These are phyloP conservation scores for Planococcus citri DNA, from an alignment of 1,140 invertebrate species.

Conservation along the genomic window DNA sequence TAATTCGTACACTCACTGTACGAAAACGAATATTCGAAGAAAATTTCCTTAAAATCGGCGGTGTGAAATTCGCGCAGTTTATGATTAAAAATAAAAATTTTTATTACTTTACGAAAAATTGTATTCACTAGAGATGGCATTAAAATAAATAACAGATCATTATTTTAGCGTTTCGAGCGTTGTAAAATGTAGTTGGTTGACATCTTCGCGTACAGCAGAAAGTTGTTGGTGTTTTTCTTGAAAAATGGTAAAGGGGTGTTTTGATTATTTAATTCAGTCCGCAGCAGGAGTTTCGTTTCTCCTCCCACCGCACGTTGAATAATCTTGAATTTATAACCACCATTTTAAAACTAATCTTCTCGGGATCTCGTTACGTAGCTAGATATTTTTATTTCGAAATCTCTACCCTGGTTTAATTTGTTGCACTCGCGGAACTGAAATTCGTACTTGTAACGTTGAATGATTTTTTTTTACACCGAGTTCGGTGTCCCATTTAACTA, in stretches of 20 bases:
- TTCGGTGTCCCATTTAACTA: no score
- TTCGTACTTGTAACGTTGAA: no score
- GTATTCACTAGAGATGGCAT: not conserved
- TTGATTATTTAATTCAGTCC: not conserved
- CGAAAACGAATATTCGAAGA: no score
- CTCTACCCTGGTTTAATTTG: not conserved
- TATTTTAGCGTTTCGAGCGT: not conserved
- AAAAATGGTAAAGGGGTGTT: constrained; percentile 7
- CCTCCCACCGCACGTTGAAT: not conserved
- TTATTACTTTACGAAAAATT: not conserved
- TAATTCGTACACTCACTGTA: no score
- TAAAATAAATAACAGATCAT: not conserved
- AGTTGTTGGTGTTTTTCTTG: not conserved
- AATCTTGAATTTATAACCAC: not conserved
- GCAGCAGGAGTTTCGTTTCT: not conserved
- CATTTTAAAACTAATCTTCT: constrained; percentile 4
- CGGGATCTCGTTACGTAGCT: not conserved
- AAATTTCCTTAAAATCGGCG: not conserved
- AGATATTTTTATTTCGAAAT: not conserved
- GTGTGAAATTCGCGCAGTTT: not conserved
- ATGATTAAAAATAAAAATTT: not conserved
- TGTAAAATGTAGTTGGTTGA: not conserved
- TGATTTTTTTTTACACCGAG: no score
- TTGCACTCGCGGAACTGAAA: not conserved
- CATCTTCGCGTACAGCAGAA: not conserved